Base-by-base conservation (phyloP, 2,113 vertebrate genomes). In the Sinosuthora webbiana region DNA sequence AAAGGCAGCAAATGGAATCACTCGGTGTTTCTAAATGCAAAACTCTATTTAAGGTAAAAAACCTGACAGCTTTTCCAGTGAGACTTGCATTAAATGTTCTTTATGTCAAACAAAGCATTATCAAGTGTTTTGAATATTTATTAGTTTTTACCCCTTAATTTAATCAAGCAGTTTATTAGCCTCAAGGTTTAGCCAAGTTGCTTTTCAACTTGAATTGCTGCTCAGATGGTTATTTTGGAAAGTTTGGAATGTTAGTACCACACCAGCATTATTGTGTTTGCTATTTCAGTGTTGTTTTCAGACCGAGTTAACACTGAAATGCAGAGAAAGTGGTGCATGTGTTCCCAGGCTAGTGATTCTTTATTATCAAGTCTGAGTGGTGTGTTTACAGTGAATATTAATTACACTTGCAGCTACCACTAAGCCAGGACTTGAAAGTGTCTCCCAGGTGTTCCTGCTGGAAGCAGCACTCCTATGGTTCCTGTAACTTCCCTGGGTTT, bases 111-210 rank as follows among this genome's bases (percentile, higher is more conserved):
- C 93, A 96, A 97, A 97, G 93, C 89, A 95, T 96, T 97, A 94
- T 97, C 95, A 95, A 96, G 73, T 94, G 94, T 92, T 96, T 93
- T 98, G 97, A 97, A 97, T 97, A 97, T 97, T 97, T 97, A 97
- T 97, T 96, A 97, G 82, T 95, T 97, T 96, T 97, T 97, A 95
- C 96, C 79, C 92, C 96, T 95, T 95, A 96, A 97, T 94, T 97
- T 97, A 97, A 97, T 97, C 96, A 96, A 97, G 95, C 95, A 92
- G 94, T 94, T 96, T 95, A 94, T 92, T 95, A 93, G 97, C 97
- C 97, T 94, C 81, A 50, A 96, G 97, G 96, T 95, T 89, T 93
- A 95, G 92, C 90, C 90, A 91, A 92, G 91, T 96, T 95, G 96
- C 87, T 96, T 97, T 97, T 97, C 96, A 97, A 94, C 91, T 94